A percentile compares a stretch with the other conserved stretches of the same genome.
Evolutionary conservation across 64 coral and sea anemone genomes (phyloP).

Genomic region (Montipora capricornis): DNA sequence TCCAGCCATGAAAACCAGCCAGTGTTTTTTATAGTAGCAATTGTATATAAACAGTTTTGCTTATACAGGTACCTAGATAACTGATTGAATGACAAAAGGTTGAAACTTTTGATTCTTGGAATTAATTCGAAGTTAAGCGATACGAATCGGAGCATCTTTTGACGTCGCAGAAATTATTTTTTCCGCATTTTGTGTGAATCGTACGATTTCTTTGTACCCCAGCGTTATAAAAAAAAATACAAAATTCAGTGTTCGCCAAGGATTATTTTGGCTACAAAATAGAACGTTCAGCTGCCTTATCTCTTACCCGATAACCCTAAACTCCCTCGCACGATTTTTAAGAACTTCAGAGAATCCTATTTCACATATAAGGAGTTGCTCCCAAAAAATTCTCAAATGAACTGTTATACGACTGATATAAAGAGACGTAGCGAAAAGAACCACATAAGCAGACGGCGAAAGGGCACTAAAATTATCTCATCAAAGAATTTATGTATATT

Average conservation of each 20-base stretch:
- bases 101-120: not conserved
- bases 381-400: too few relatives aligned
- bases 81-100: not conserved
- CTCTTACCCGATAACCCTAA: not conserved
- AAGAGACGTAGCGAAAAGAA: not conserved
- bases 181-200: not conserved
- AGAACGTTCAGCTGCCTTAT: not conserved
- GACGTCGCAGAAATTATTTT: not conserved
- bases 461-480: not conserved
- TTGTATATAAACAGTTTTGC: not conserved
- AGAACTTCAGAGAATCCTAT: too few relatives aligned
- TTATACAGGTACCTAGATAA: not conserved
- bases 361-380: not conserved
- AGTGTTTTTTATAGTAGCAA: not conserved
- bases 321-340: not conserved
- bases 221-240: not conserved
- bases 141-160: not conserved
- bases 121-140: slow-evolving; percentile 1
- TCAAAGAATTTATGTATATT: not conserved
- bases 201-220: not conserved
- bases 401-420: not conserved
- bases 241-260: not conserved
- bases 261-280: slow-evolving; percentile 12
- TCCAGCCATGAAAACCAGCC: not conserved
- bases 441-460: not conserved